Base-by-base conservation (phyloP, 2,888 invertebrate species). In the Ceratothoa steindachneri region DNA sequence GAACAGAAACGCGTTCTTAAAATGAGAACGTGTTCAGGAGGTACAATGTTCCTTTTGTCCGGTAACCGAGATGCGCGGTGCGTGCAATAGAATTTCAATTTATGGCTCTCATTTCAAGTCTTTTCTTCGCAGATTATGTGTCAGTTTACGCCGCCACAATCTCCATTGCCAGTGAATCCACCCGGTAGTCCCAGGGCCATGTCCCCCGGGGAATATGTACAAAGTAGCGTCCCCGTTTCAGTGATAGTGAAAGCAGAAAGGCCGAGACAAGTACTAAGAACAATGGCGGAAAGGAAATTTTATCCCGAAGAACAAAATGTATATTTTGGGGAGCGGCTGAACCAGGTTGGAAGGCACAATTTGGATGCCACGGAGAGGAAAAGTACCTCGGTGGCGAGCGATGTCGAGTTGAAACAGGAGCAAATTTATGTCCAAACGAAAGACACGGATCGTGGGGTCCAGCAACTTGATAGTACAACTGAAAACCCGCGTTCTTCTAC, bases 191-290 rank as follows among this genome's bases (percentile, higher is more conserved):
- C 60, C n/a, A n/a, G 22, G 24, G 19, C 27, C 1, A 1, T 60
- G 19, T 2, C 22, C 22, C 2, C 2, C 24, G 1, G 12, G 12
- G 12, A 1, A 1, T 22, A n/a, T 24, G 12, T 3, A n/a, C n/a
- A 60, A 24, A 60, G 60, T 24, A 3, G 60, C 9, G 77, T 77
- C 15, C 75, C 78, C 5, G 78, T 78, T 12, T 78, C 78, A 1
- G 78, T 78, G 3, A 78, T 78, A 22, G 78, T 78, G 7, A 78
- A 78, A 31, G 78, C 78, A 51, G 75, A 72, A 28, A 55, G 19
- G 15, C 5, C 24, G 5, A 70, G 64, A 29, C 12, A 29, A 67
- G 12, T 2, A 28, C 55, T 73, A 12, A 68, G 77, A 31, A 77
- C 77, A 24, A 51, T 77, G 67, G 77, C 77, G 15, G 75, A 77